Conservation (phyloP, 1,140 invertebrate genomes). For the Neodiprion lecontei region DNA sequence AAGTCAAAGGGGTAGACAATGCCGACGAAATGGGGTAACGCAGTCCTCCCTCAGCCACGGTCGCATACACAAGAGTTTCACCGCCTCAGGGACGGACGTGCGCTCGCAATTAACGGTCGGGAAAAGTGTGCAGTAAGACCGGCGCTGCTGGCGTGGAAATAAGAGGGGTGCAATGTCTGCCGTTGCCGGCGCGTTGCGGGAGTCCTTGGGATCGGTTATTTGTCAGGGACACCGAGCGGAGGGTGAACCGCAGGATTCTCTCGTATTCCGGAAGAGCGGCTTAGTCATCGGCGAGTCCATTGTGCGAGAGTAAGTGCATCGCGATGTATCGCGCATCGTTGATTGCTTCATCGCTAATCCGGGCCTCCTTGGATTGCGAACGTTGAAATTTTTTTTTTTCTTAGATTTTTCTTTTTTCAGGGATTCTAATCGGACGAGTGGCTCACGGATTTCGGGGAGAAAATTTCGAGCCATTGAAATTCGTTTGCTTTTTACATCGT, state of each 20-base stretch:
- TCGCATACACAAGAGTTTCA: slow-evolving; percentile 1
- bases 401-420: too few relatives aligned
- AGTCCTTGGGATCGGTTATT: neutral
- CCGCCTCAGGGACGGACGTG: neutral
- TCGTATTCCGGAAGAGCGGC: slow-evolving; percentile 1
- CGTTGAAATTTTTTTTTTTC: too few relatives aligned
- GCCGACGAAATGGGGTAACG: neutral
- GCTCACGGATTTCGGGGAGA: too few relatives aligned
- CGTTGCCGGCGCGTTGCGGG: neutral
- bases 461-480: too few relatives aligned
- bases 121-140: neutral
- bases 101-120: slow-evolving; percentile 6
- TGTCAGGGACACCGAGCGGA: neutral
- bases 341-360: too few relatives aligned
- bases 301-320: neutral
- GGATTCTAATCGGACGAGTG: too few relatives aligned
- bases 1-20: neutral
- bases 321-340: neutral
- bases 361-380: too few relatives aligned
- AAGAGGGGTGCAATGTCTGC: neutral
- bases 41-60: neutral
- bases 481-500: too few relatives aligned
- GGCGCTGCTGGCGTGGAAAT: neutral
- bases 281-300: neutral
- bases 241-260: neutral